Evolutionary conservation across 2,797 vertebrate genomes (phyloP), one percentile per base, ranked within the genome.

Genomic region (Siniperca scherzeri): DNA sequence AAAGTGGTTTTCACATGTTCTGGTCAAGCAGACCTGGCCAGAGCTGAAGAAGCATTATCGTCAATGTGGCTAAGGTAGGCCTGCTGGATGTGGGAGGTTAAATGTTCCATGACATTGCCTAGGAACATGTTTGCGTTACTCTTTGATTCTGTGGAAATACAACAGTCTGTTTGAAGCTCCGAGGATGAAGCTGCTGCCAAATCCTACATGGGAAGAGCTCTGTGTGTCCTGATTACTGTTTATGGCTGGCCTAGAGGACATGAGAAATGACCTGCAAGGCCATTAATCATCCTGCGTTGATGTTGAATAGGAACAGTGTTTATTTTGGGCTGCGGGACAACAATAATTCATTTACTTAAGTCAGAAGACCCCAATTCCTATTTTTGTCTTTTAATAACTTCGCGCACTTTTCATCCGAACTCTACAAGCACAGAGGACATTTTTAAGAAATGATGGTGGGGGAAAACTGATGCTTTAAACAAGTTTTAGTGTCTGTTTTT

Each of bases 341-440:
- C 64, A 80, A 60, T 59, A 52, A 87, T 75, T 86, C 36, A 73
- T 88, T 87, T 70, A 84, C 80, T 86, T 42, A 80, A 89, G 81
- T 89, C 87, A 79, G 84, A 85, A 77, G 71, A 88, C 33, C 46
- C 59, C 80, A 81, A 84, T 94, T 89, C 89, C 93, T 92, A 78
- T 88, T 93, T 92, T 93, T 92, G 88, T 92, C 91, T 95, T 96
- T 95, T 93, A 92, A 90, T 73, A 70, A 83, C 80, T 75, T 90
- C 79, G 77, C 85, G 77, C 91, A 82, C 83, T 85, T 93, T 90
- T 80, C 80, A 60, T 85, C 80, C 60, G 80, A 91, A 88, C 71
- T 73, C 62, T 77, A 79, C 38, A 78, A 89, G 61, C 94, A 95
- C 83, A 30, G 66, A 88, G 74, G 78, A 91, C 56, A 53, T 87